Evolutionary conservation across 2,888 invertebrate genomes (phyloP).

Genomic region (Parnassius glacialis): DNA sequence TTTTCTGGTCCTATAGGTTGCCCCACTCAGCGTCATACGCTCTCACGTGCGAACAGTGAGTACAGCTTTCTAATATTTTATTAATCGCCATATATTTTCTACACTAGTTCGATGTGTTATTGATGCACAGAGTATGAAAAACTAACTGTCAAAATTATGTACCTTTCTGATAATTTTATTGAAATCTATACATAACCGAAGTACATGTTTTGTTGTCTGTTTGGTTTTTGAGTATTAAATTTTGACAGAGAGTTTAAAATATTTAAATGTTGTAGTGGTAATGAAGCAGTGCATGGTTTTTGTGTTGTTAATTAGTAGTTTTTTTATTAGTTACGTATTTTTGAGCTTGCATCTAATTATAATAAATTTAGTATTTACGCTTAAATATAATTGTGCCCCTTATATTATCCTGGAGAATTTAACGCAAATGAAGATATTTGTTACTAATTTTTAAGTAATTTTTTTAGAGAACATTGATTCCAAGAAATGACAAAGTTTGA

Average conservation of each 20-base stretch:
- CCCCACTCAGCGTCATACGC: conserved; percentile 83
- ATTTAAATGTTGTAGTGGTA: conserved; percentile 1
- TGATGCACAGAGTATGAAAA: conserved; percentile 11
- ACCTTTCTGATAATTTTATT: too few relatives aligned
- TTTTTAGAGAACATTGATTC: background rate
- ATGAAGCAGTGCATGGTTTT: conserved; percentile 21
- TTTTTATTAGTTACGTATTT: conserved; percentile 26
- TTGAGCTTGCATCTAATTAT: conserved; percentile 27
- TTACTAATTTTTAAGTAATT: conserved; percentile 1
- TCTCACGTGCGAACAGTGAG: conserved; percentile 85
- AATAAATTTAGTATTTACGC: background rate
- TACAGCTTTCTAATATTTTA: conserved; percentile 63
- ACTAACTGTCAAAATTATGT: conserved; percentile 17
- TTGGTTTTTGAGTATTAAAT: background rate
- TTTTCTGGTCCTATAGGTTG: conserved; percentile 80
- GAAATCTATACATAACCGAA: too few relatives aligned
- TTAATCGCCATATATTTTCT: conserved; percentile 30
- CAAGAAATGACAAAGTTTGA: too few relatives aligned
- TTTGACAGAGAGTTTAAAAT: conserved; percentile 15
- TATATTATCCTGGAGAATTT: too few relatives aligned
- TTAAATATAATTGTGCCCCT: too few relatives aligned
- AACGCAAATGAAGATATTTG: background rate
- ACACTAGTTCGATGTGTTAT: conserved; percentile 8
- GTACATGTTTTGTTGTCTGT: too few relatives aligned
- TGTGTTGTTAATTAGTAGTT: conserved; percentile 19